These are phyloP conservation scores for Diarsia brunnea DNA, from an alignment of 2,888 invertebrate genomes.

Conservation along the genomic window DNA sequence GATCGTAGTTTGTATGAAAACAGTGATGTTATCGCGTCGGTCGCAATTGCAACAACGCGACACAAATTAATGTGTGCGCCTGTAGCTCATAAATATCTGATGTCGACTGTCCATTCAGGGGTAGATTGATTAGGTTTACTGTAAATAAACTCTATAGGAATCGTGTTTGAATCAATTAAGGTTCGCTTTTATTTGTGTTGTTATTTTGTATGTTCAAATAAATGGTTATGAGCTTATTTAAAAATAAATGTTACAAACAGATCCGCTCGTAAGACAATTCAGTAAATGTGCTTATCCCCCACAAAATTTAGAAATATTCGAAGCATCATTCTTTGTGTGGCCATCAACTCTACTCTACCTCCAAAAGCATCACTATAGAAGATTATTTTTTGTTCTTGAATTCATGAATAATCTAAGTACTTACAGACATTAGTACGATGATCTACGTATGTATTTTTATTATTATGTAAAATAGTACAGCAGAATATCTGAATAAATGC, in stretches of 20 bases:
- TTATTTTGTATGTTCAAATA: not conserved
- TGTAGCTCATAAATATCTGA: conserved; percentile 42
- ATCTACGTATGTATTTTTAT: no score
- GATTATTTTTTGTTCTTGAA: no score
- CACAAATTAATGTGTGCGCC: conserved; percentile 35
- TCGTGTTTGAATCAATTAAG: conserved; percentile 9
- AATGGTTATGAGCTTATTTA: no score
- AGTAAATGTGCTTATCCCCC: not conserved
- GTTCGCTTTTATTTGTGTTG: not conserved
- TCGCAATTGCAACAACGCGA: conserved; percentile 31
- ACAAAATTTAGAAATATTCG: not conserved
- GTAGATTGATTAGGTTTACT: conserved; percentile 23
- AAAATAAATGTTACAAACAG: not conserved
- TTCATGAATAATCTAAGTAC: no score
- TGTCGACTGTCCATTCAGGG: conserved; percentile 24
- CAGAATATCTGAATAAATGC: no score
- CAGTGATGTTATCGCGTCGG: conserved; percentile 34
- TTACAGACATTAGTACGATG: no score
- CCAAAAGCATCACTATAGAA: no score
- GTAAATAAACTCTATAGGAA: conserved; percentile 32
- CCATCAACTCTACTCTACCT: no score
- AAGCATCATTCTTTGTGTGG: not conserved
- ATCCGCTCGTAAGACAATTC: not conserved
- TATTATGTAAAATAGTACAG: no score
- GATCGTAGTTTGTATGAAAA: conserved; percentile 29